Evolutionary conservation across 2,888 invertebrate genomes (phyloP).

Genomic region (Agrotis exclamationis): DNA sequence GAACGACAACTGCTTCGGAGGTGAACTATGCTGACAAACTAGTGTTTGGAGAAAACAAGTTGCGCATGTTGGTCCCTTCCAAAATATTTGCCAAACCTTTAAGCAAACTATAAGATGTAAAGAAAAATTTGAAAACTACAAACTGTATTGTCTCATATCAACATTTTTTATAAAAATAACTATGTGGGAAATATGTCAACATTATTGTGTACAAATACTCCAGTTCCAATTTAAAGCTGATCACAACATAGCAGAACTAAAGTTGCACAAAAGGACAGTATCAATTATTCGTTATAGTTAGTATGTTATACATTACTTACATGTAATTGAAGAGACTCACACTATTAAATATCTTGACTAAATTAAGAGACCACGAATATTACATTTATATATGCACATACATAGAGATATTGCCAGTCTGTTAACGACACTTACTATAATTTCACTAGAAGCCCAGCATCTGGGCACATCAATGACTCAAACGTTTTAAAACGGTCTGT

Average conservation of each 20-base stretch:
- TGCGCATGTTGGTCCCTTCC: constrained; percentile 89
- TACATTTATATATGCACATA: constrained; percentile 89
- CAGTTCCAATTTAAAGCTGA: constrained; percentile 89
- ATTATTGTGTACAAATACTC: constrained; percentile 88
- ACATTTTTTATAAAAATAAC: constrained; percentile 89
- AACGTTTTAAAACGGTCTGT: constrained; percentile 88
- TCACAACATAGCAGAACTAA: constrained; percentile 90
- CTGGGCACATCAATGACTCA: constrained; percentile 89
- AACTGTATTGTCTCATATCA: constrained; percentile 89
- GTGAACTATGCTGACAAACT: constrained; percentile 73
- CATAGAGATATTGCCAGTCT: constrained; percentile 91
- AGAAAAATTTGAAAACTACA: constrained; percentile 81
- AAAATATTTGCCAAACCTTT: constrained; percentile 83
- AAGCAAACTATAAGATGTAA: constrained; percentile 77
- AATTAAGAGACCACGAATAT: constrained; percentile 90
- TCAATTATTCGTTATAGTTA: constrained; percentile 83
- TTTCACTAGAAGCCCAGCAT: constrained; percentile 89
- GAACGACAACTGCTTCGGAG: constrained; percentile 67
- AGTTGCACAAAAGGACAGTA: constrained; percentile 89
- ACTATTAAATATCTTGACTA: constrained; percentile 91
- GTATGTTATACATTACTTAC: constrained; percentile 87
- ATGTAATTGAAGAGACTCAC: constrained; percentile 89
- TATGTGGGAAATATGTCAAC: constrained; percentile 85
- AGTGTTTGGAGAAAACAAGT: constrained; percentile 72
- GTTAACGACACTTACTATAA: constrained; percentile 89